phyloP scores from a whole-genome alignment of 2,888 invertebrate species.

The Agrotis clavis region DNA sequence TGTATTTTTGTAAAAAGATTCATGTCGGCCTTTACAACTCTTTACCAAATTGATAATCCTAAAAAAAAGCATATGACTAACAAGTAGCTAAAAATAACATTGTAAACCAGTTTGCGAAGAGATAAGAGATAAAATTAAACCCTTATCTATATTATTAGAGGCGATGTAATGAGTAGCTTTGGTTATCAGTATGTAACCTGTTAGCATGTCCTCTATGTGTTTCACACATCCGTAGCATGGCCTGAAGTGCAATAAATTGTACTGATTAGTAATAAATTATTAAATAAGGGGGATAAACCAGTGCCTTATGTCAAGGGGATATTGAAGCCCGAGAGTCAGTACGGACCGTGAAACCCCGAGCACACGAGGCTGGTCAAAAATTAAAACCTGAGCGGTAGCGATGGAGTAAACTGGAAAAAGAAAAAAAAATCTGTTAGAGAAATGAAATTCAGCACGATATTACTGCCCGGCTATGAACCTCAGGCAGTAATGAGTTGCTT shows the following conservation, averaged over 20 bases:
- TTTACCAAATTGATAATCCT: background rate
- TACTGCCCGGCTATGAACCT: too few relatives aligned
- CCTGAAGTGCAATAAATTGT: slow-evolving; percentile 6
- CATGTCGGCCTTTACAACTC: background rate
- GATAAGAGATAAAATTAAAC: slow-evolving; percentile 56
- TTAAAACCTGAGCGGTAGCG: too few relatives aligned
- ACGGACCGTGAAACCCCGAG: too few relatives aligned
- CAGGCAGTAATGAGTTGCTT: too few relatives aligned
- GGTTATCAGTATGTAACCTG: slow-evolving; percentile 26
- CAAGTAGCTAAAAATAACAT: slow-evolving; percentile 51
- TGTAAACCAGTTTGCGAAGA: slow-evolving; percentile 22
- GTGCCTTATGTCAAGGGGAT: too few relatives aligned
- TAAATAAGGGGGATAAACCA: too few relatives aligned
- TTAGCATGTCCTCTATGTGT: slow-evolving; percentile 26
- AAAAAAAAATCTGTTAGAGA: too few relatives aligned
- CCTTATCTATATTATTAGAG: slow-evolving; percentile 50
- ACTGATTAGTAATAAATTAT: background rate
- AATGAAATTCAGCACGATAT: too few relatives aligned
- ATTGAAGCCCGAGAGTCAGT: too few relatives aligned
- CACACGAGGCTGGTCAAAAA: too few relatives aligned
- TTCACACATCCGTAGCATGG: slow-evolving; percentile 26
- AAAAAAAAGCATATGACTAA: slow-evolving; percentile 33
- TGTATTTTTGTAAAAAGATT: background rate
- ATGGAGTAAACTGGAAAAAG: too few relatives aligned
- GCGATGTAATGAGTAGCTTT: slow-evolving; percentile 33